Conservation (phyloP, 2,797 vertebrate species). For the Novumbra hubbsi region DNA sequence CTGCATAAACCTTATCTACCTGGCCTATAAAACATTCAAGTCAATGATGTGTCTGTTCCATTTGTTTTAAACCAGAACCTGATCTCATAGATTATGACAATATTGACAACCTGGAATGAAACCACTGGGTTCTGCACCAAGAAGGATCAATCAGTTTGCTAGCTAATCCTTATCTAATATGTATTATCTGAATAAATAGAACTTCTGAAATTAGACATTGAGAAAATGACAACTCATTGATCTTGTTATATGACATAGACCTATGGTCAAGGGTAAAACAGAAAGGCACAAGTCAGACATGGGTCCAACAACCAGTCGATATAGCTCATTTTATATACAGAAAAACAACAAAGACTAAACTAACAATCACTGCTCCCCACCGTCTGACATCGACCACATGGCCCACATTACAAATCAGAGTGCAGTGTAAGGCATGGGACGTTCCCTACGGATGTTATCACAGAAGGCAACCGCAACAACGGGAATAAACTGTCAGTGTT, state of each 20-base stretch:
- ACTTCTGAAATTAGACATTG: neutral
- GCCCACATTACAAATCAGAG: slow-evolving; percentile 14
- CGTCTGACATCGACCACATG: slow-evolving; percentile 7
- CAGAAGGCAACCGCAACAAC: slow-evolving; percentile 23
- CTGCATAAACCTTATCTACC: neutral
- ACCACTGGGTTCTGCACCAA: neutral
- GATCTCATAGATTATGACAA: neutral
- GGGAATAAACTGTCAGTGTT: slow-evolving; percentile 35
- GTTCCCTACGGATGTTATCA: slow-evolving; percentile 11
- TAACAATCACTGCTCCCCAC: neutral
- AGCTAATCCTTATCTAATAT: neutral
- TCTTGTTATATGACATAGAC: neutral
- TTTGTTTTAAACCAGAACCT: too few species aligned
- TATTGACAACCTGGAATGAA: neutral
- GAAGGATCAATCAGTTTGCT: neutral
- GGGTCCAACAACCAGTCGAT: neutral
- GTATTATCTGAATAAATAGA: neutral
- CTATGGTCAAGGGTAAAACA: neutral
- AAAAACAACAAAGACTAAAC: neutral
- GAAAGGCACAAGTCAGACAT: neutral
- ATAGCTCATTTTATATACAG: neutral
- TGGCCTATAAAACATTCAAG: neutral
- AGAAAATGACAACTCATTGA: neutral
- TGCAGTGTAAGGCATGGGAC: slow-evolving; percentile 5
- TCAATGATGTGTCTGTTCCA: too few species aligned